Base-by-base conservation (phyloP, 2,888 invertebrate genomes). In the Drosophila nr. perissopoda region DNA sequence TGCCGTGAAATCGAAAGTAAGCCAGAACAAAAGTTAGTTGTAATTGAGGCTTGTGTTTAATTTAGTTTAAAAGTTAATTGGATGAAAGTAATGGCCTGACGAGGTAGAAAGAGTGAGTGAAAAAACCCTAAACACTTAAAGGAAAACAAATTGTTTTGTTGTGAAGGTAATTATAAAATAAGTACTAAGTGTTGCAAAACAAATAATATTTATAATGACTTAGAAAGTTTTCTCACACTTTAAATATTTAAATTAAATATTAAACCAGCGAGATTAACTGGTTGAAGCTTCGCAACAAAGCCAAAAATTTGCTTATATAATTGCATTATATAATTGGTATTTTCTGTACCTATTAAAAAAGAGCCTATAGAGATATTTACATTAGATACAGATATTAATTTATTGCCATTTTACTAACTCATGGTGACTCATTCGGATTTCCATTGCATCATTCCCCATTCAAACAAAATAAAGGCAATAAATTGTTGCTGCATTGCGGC, bases 31-130 rank as follows among this genome's bases (percentile, higher is more conserved):
- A 87, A 82, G 63, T 82, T 56, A 2, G 21, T 42, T 62, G 66
- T 63, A 65, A 64, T 66, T 68, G 58, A 11, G 45, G 56, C 51
- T 60, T 60, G 31, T 38, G 68, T 66, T 66, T 66, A 74, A 80
- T 76, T 75, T 73, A 18, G 59, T 69, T 85, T 56, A 52, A 48
- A 71, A 84, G 68, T 82, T 85, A 85, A 80, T 88, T 82, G 69
- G 42, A 40, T 66, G 86, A 59, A 75, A 81, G 66, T 62, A 45
- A 45, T 45, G 4, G 45, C 2, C 4, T 8, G 21, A 16, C 16
- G 60, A 54, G 16, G 7, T 3, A 36, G 38, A 13, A 27, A 40
- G 13, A 31, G n/a, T 1, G 40, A 31, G 33, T 5, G 11, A 7
- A 27, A 6, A 1, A 27, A 11, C 21, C 21, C 13, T 13, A 49